Base-by-base conservation (phyloP, 2,113 vertebrate genomes). In the Danionella cerebrum region DNA sequence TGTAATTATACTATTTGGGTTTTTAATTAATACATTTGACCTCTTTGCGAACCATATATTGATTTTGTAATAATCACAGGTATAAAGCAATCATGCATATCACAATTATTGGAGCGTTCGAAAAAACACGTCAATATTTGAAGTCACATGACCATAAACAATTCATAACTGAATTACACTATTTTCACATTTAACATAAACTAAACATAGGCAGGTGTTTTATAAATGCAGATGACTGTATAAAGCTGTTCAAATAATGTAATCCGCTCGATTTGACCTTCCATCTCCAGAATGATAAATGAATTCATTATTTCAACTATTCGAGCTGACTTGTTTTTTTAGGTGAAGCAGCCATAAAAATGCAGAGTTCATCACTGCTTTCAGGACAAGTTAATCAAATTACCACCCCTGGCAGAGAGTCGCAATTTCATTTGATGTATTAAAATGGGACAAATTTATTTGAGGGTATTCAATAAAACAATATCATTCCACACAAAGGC, bases 11-110 rank as follows among this genome's bases (percentile, higher is more conserved):
- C 73, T 88, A 82, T 89, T 91, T 90, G 91, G 90, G 84, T 90
- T 93, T 95, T 92, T 93, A 96, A 97, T 95, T 94, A 93, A 93
- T 88, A 93, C 93, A 93, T 91, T 89, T 94, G 85, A 90, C 84
- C 80, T 88, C 67, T 71, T 90, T 85, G 85, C 88, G 89, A 87
- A 88, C 80, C 67, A 86, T 87, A 94, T 91, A 96, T 93, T 93
- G 91, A 94, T 93, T 89, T 75, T 76, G 79, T 85, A 84, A 82
- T 90, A 87, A 90, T 82, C 19, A 24, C 4, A 12, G 44, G 9
- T 24, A 22, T 48, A 48, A 24, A 22, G 21, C 12, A 24, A 22
- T 45, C 42, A 45, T 22, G 21, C 5, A 45, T 10, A 21, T 45
- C 8, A 45, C 14, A 45, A 9, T 45, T 3, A 45, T 11, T 9